These are phyloP conservation scores for Brienomyrus brachyistius DNA, from an alignment of 2,113 vertebrate genomes.

Conservation along the genomic window DNA sequence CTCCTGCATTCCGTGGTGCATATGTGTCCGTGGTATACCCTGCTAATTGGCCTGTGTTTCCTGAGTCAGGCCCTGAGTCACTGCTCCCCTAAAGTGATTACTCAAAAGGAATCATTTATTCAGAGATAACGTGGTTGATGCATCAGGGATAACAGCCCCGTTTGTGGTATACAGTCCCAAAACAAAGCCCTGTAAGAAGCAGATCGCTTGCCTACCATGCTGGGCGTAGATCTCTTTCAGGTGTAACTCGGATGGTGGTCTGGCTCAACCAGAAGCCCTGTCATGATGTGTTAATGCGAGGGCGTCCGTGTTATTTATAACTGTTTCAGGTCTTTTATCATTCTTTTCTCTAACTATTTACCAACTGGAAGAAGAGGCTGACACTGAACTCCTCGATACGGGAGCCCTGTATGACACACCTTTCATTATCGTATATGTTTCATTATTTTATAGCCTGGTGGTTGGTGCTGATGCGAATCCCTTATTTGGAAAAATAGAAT, in stretches of 20 bases:
- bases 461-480: constrained; percentile 62
- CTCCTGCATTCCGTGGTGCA: not conserved
- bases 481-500: constrained; percentile 45
- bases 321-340: not conserved
- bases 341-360: constrained; percentile 34
- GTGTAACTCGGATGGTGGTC: not conserved
- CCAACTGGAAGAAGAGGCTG: constrained; percentile 57
- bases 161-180: not conserved
- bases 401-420: not conserved
- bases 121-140: not conserved
- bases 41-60: not conserved
- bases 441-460: constrained; percentile 54
- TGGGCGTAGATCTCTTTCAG: not conserved
- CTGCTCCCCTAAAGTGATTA: not conserved
- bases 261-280: not conserved
- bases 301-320: constrained; percentile 33
- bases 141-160: not conserved
- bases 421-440: constrained; percentile 31
- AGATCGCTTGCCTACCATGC: not conserved
- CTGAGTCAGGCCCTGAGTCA: not conserved
- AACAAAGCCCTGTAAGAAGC: not conserved
- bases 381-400: constrained; percentile 44
- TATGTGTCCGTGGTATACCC: not conserved
- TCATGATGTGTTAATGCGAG: constrained; percentile 14
- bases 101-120: not conserved